Evolutionary conservation across 1,140 invertebrate species (phyloP).

Genomic region (Orius insidiosus): DNA sequence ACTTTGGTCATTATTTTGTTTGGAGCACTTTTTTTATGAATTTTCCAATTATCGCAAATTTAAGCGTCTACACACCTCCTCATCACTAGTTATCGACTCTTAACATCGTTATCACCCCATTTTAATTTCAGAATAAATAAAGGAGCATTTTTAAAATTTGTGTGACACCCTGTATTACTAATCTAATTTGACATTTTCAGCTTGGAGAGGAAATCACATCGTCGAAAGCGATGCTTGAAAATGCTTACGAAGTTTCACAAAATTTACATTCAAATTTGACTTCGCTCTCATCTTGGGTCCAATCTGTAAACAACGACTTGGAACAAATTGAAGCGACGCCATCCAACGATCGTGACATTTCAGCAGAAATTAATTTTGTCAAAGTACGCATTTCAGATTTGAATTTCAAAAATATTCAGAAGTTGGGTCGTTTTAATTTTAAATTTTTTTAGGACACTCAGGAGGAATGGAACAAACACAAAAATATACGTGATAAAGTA

Average conservation of each 20-base stretch:
- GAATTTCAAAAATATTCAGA: no score
- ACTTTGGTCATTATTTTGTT: no score
- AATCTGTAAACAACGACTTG: constrained; percentile 41
- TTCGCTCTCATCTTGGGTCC: constrained; percentile 42
- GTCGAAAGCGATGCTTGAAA: constrained; percentile 54
- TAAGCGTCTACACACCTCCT: no score
- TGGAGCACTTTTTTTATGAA: no score
- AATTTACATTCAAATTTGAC: constrained; percentile 41
- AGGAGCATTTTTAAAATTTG: no score
- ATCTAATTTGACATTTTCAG: no score
- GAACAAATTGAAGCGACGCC: constrained; percentile 25
- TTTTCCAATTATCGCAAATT: no score
- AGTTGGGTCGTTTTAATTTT: no score
- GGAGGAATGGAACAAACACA: constrained; percentile 43
- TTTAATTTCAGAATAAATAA: no score
- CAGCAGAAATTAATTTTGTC: constrained; percentile 20
- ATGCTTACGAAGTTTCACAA: constrained; percentile 41
- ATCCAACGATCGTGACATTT: constrained; percentile 18
- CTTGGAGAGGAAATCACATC: constrained; percentile 63
- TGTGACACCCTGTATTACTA: no score
- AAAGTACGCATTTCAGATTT: constrained; percentile 23
- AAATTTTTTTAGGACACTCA: constrained; percentile 31
- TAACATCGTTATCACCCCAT: no score
- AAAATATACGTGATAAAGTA: constrained; percentile 39
- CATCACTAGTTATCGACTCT: no score